These are phyloP conservation scores for Anthopleura xanthogrammica DNA, from an alignment of 92 coral and sea anemone genomes.

Conservation along the genomic window DNA sequence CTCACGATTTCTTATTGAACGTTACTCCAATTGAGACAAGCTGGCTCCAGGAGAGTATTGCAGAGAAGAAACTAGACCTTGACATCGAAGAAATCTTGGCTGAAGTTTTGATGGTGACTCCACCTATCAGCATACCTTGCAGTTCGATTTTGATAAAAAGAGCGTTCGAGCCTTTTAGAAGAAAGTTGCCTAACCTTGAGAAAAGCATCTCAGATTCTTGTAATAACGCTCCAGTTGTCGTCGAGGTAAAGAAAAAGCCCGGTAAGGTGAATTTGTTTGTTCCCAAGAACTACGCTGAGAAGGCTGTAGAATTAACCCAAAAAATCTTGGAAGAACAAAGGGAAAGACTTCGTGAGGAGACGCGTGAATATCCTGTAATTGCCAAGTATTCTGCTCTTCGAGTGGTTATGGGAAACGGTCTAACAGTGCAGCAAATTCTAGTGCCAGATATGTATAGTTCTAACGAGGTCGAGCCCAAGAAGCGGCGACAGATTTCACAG, in stretches of 20 bases:
- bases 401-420: constrained; percentile 60
- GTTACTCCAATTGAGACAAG: constrained; percentile 74
- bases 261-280: constrained; percentile 54
- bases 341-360: constrained; percentile 37
- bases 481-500: neutral
- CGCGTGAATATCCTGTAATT: constrained; percentile 39
- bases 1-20: constrained; percentile 74
- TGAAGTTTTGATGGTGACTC: constrained; percentile 44
- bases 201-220: constrained; percentile 40
- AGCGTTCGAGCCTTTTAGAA: constrained; percentile 47
- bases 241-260: constrained; percentile 34
- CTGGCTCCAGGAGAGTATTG: constrained; percentile 72
- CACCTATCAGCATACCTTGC: constrained; percentile 38
- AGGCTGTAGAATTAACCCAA: constrained; percentile 40
- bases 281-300: constrained; percentile 21
- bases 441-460: constrained; percentile 77
- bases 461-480: constrained; percentile 37
- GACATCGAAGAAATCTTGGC: constrained; percentile 40
- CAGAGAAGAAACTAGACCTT: constrained; percentile 14
- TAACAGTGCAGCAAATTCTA: constrained; percentile 62
- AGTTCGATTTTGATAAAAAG: constrained; percentile 54
- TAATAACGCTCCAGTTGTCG: constrained; percentile 35
- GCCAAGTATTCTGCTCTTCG: constrained; percentile 29
- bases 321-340: constrained; percentile 44
- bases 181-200: constrained; percentile 39